phyloP scores from a whole-genome alignment of 2,797 vertebrate species.

The Sebastes nivosus region DNA sequence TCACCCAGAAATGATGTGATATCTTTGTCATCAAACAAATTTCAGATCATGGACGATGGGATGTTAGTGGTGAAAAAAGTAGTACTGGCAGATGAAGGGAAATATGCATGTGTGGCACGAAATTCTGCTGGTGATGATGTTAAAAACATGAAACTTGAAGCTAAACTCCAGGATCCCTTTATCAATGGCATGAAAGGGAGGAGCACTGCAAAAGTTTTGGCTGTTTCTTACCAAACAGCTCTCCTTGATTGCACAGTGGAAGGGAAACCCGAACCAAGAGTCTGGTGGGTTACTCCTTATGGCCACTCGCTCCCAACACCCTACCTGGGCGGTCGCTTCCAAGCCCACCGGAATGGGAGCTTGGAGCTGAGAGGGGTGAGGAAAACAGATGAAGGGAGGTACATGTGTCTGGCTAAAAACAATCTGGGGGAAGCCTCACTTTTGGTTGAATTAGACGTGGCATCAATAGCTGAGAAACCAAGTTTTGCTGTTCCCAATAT shows the following conservation, averaged over 20 bases:
- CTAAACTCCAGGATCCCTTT: constrained; percentile 74
- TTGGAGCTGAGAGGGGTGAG: constrained; percentile 83
- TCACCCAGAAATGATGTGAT: constrained; percentile 80
- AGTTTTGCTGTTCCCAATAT: constrained; percentile 84
- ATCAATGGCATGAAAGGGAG: constrained; percentile 76
- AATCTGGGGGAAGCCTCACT: constrained; percentile 80
- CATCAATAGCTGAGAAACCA: constrained; percentile 84
- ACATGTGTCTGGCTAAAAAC: constrained; percentile 81
- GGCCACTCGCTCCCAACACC: constrained; percentile 75
- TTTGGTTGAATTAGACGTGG: constrained; percentile 79
- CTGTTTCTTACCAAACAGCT: constrained; percentile 81
- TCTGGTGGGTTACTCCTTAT: constrained; percentile 82
- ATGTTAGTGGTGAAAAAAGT: constrained; percentile 79
- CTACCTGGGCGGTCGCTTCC: constrained; percentile 83
- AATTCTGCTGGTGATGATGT: constrained; percentile 82
- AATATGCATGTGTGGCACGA: constrained; percentile 81
- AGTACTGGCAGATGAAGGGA: constrained; percentile 78
- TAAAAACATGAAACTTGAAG: constrained; percentile 78
- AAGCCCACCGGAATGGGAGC: constrained; percentile 83
- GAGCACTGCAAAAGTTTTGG: constrained; percentile 62
- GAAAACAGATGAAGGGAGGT: constrained; percentile 82
- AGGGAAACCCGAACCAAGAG: constrained; percentile 80
- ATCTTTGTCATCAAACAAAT: constrained; percentile 65
- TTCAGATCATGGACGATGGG: constrained; percentile 74
- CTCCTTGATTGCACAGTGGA: constrained; percentile 80